Percentiles rank a stretch among this genome's conserved stretches.
Evolutionary conservation across 2,113 vertebrate species (phyloP).

Genomic region (Tyto alba): DNA sequence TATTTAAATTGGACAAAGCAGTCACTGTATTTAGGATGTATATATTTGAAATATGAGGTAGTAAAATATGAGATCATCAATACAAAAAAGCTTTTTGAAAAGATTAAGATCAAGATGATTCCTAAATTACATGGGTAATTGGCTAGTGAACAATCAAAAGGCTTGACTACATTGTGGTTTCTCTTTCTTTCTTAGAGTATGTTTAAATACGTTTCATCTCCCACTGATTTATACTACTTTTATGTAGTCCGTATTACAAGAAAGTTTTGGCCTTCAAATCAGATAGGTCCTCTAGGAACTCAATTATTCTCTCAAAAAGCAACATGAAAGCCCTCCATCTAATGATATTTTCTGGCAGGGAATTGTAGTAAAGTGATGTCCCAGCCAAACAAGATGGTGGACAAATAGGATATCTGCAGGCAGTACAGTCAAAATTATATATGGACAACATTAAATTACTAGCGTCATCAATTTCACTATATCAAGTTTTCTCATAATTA

Average conservation of each 20-base stretch:
- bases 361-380: background rate
- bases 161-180: background rate
- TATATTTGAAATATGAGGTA: background rate
- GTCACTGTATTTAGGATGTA: background rate
- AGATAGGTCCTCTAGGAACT: background rate
- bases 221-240: slow-evolving; percentile 17
- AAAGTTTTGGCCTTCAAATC: slow-evolving; percentile 9
- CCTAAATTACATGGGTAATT: slow-evolving; percentile 12
- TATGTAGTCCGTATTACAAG: background rate
- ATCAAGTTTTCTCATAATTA: background rate
- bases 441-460: background rate
- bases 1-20: background rate
- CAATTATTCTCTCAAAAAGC: background rate
- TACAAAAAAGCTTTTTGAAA: background rate
- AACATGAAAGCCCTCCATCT: background rate
- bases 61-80: background rate
- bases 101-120: background rate
- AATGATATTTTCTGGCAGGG: background rate
- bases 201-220: background rate
- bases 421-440: background rate
- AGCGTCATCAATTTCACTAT: background rate
- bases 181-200: background rate
- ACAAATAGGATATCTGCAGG: background rate
- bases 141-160: slow-evolving; percentile 19
- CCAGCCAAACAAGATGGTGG: background rate